A percentile compares a stretch with the other conserved stretches of the same genome.
phyloP scores from a whole-genome alignment of 2,888 invertebrate genomes.

The Pyrrhia umbra region DNA sequence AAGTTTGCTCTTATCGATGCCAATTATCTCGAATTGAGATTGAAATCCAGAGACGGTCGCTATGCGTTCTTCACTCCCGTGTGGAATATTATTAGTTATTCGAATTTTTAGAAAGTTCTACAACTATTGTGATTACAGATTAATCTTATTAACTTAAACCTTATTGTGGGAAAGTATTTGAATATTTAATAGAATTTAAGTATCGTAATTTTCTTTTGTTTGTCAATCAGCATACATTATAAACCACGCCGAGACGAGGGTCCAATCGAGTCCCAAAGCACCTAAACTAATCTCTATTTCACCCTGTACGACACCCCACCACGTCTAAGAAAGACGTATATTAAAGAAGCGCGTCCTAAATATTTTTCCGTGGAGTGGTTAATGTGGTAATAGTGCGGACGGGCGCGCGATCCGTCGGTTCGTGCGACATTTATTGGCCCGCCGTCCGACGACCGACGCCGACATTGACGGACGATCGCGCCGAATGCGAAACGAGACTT shows the following conservation, averaged over 20 bases:
- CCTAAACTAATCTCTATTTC: background rate
- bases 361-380: constrained; percentile 45
- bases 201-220: too few relatives aligned
- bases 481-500: constrained; percentile 83
- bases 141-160: background rate
- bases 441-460: constrained; percentile 67
- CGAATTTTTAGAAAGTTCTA: constrained; percentile 20
- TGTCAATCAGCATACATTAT: background rate
- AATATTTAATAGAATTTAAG: background rate
- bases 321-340: constrained; percentile 15
- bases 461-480: constrained; percentile 85
- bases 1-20: constrained; percentile 31
- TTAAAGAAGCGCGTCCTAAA: constrained; percentile 28
- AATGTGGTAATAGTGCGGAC: constrained; percentile 60
- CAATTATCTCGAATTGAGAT: constrained; percentile 43
- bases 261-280: background rate
- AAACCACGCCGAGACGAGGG: background rate
- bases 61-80: constrained; percentile 10
- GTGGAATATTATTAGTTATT: constrained; percentile 3
- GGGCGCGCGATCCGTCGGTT: constrained; percentile 55
- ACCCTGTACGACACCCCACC: background rate
- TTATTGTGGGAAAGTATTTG: background rate
- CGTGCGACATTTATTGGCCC: constrained; percentile 79
- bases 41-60: constrained; percentile 23
- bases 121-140: constrained; percentile 4